Evolutionary conservation across 2,113 vertebrate genomes (phyloP).

Genomic region (Pseudorasbora parva): DNA sequence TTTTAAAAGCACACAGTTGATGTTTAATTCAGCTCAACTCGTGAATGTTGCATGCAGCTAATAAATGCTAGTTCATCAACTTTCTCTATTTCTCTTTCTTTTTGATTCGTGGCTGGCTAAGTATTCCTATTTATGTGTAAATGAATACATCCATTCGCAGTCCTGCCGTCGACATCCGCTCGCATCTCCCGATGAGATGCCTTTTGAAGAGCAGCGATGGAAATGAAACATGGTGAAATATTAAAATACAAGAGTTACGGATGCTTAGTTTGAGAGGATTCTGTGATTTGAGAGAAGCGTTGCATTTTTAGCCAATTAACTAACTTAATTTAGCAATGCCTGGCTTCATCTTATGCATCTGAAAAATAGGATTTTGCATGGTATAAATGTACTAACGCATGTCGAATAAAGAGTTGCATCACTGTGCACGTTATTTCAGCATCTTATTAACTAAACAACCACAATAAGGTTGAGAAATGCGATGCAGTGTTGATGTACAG

Average conservation of each 20-base stretch:
- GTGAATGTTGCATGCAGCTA: slow-evolving; percentile 77
- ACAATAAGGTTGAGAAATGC: neutral
- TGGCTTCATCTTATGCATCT: neutral
- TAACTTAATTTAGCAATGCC: neutral
- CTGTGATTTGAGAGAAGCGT: neutral
- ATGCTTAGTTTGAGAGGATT: neutral
- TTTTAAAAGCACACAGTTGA: slow-evolving; percentile 74
- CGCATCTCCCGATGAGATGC: slow-evolving; percentile 40
- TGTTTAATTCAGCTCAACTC: slow-evolving; percentile 80
- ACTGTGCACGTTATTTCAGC: neutral
- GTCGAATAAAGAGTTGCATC: neutral
- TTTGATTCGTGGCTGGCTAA: slow-evolving; percentile 30
- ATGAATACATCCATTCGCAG: slow-evolving; percentile 47
- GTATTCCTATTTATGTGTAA: slow-evolving; percentile 59
- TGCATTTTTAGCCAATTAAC: slow-evolving; percentile 3
- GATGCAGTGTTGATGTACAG: too few relatives aligned
- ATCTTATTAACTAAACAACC: neutral
- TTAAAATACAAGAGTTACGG: slow-evolving; percentile 15
- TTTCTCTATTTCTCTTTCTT: slow-evolving; percentile 54
- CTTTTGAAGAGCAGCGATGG: slow-evolving; percentile 24
- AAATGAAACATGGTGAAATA: slow-evolving; percentile 39
- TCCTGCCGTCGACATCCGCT: slow-evolving; percentile 16
- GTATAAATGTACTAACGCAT: neutral
- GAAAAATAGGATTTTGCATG: neutral
- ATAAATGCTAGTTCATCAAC: slow-evolving; percentile 79